Base-by-base conservation (phyloP, 2,113 vertebrate species). In the Rhizomys pruinosus region DNA sequence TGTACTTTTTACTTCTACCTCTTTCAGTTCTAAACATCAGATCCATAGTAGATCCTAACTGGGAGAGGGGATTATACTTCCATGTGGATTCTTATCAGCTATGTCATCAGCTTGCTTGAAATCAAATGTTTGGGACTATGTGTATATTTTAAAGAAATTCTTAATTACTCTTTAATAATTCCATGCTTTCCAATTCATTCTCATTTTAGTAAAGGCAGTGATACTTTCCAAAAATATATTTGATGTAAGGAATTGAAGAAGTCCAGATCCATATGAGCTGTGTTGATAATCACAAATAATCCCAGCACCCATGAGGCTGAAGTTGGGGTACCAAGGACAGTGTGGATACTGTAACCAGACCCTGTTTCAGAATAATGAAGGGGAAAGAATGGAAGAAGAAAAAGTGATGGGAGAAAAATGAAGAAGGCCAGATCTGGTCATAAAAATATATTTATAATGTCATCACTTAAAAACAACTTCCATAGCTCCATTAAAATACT, bases 401-500 rank as follows among this genome's bases (percentile, higher is more conserved):
- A n/a, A 47, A 2, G 2, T 39, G 15, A 32, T 16, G 20, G 22
- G 20, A 66, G n/a, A 19, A 17, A 57, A 86, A 61, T 59, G 19
- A n/a, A 87, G 37, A 61, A 87, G 55, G 64, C 22, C 78, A 94
- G 55, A 37, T 89, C 1, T 88, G 44, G 11, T 85, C 61, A 76
- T 63, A 74, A 88, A 85, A 94, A 9, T 11, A 32, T 37, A 87
- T 89, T 3, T 15, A 78, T 87, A 91, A 69, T 57, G 52, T 3
- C 20, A 63, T 89, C 22, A 89, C 39, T 93, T 78, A 89, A 37
- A 92, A 90, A 52, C 29, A 86, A 47, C 34, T 86, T 89, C 57
- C n/a, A 42, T 23, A 57, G n/a, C 68, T 93, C 22, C n/a, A 84
- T 94, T 73, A 76, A 91, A 91, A 69, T 82, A 91, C 16, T 73